Evolutionary conservation across 2,113 vertebrate genomes (phyloP).

Genomic region (Leptosomus discolor): DNA sequence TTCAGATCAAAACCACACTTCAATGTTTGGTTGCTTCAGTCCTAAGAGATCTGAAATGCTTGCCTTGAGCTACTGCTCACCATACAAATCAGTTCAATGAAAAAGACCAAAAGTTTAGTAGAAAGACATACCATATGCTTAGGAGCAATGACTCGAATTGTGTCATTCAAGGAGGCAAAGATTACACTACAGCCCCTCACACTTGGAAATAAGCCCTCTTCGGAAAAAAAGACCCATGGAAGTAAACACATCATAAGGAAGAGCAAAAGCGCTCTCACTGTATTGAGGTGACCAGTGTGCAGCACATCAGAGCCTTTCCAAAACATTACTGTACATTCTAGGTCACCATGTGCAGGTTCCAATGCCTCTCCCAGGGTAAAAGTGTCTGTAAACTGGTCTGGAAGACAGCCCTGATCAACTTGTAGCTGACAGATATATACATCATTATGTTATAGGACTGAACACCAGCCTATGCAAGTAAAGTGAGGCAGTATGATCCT

Average conservation of each 20-base stretch:
- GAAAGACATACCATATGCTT: not conserved
- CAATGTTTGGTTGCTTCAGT: not conserved
- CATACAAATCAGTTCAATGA: not conserved
- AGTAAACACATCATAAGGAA: not conserved
- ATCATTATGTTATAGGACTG: not conserved
- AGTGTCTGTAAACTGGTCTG: not conserved
- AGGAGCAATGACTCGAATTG: not conserved
- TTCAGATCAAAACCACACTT: not conserved
- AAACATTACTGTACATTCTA: not conserved
- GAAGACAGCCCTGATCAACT: not conserved
- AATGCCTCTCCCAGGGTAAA: not conserved
- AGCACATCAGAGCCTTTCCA: not conserved
- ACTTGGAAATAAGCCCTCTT: not conserved
- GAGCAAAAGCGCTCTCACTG: not conserved
- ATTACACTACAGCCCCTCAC: not conserved
- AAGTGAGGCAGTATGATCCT: not conserved
- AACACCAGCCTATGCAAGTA: not conserved
- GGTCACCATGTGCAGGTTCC: not conserved
- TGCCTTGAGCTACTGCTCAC: not conserved
- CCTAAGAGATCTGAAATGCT: not conserved
- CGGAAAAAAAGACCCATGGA: not conserved
- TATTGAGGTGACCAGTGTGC: fast-evolving
- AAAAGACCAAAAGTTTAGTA: not conserved
- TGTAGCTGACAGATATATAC: not conserved
- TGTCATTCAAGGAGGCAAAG: not conserved